phyloP scores from a whole-genome alignment of 2,888 invertebrate species.

The Apeira syringaria region DNA sequence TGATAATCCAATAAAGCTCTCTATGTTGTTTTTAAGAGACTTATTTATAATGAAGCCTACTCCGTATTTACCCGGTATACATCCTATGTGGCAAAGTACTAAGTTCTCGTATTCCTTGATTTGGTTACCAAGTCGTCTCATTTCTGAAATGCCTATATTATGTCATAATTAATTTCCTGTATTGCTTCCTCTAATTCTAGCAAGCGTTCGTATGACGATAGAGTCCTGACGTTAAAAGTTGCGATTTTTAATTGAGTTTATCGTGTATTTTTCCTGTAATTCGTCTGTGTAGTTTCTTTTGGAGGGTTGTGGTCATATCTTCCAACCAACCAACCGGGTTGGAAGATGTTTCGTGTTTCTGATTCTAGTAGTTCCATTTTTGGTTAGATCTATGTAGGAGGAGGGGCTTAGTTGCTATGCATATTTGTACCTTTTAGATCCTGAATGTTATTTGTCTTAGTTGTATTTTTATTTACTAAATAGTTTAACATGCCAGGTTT shows the following conservation, averaged over 20 bases:
- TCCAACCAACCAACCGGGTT: conserved; percentile 1
- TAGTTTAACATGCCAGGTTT: conserved; percentile 4
- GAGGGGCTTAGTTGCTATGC: conserved; percentile 8
- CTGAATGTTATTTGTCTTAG: neutral
- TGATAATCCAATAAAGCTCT: conserved; percentile 16
- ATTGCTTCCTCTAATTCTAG: conserved; percentile 18
- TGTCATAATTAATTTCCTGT: conserved; percentile 17
- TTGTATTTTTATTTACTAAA: neutral
- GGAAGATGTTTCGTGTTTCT: conserved; percentile 6
- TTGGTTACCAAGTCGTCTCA: conserved; percentile 10
- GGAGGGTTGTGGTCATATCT: conserved; percentile 6
- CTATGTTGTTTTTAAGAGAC: conserved; percentile 13
- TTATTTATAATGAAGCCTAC: conserved; percentile 25
- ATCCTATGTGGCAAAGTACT: conserved; percentile 16
- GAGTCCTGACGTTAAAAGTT: neutral
- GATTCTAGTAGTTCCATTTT: neutral
- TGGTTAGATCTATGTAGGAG: neutral
- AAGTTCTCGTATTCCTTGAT: conserved; percentile 21
- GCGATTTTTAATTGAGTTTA: neutral
- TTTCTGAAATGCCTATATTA: conserved; percentile 24
- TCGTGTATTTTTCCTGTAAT: neutral
- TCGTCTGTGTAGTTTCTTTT: neutral
- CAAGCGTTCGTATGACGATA: conserved; percentile 11
- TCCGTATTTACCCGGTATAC: conserved; percentile 16
- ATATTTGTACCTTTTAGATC: neutral